phyloP scores from a whole-genome alignment of 1,140 invertebrate species.

The Ceratosolen solmsi region DNA sequence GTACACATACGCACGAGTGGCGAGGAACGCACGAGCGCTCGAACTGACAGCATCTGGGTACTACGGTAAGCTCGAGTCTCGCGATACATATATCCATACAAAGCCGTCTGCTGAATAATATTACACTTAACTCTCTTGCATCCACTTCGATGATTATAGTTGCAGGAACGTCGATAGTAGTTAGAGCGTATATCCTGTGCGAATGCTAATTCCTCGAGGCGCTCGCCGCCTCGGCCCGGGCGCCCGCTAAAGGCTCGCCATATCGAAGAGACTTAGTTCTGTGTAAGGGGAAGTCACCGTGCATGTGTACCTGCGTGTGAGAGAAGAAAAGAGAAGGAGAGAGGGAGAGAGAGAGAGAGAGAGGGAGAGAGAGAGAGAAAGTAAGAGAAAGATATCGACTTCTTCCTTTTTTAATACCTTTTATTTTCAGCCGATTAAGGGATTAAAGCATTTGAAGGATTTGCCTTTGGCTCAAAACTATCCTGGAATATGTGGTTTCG shows the following conservation, averaged over 20 bases:
- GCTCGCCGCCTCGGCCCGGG: slow-evolving; percentile 29
- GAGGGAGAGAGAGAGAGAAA: slow-evolving; percentile 14
- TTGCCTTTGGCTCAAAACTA: slow-evolving; percentile 41
- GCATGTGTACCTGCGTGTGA: not conserved
- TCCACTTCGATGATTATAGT: slow-evolving; percentile 73
- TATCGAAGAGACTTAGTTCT: not conserved
- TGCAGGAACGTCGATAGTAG: slow-evolving; percentile 73
- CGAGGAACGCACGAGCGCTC: slow-evolving; percentile 54
- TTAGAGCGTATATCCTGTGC: slow-evolving; percentile 74
- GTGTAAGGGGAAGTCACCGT: not conserved
- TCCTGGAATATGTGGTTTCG: slow-evolving; percentile 45
- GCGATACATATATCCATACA: slow-evolving; percentile 60
- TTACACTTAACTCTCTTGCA: slow-evolving; percentile 69
- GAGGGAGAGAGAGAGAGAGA: not conserved
- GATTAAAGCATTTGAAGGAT: slow-evolving; percentile 48
- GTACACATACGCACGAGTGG: not conserved
- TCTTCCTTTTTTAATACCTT: slow-evolving; percentile 46
- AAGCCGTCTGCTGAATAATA: slow-evolving; percentile 74
- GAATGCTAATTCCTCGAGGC: slow-evolving; percentile 72
- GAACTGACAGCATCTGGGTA: slow-evolving; percentile 70
- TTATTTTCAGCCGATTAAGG: slow-evolving; percentile 52
- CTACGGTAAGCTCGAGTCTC: not conserved
- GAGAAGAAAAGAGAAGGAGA: not conserved
- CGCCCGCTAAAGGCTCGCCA: not conserved
- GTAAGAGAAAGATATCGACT: slow-evolving; percentile 27